Evolutionary conservation across 2,888 invertebrate species (phyloP).

Genomic region (Cinara cedri): DNA sequence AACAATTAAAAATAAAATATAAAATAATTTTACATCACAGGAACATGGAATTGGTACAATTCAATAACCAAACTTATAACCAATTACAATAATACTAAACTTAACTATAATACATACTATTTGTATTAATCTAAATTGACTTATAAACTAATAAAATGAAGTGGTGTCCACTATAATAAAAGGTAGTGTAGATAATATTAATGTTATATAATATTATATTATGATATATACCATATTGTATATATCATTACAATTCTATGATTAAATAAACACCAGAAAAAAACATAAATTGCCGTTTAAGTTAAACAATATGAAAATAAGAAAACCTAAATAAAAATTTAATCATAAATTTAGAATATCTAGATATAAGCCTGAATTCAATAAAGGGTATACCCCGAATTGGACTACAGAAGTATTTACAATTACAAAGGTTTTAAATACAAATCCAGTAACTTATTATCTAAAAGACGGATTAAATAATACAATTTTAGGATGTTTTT

Average conservation of each 20-base stretch:
- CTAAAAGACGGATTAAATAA: not conserved
- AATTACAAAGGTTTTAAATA: slow-evolving; percentile 58
- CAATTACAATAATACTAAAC: slow-evolving; percentile 60
- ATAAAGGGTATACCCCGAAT: slow-evolving; percentile 59
- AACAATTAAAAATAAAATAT: slow-evolving; percentile 61
- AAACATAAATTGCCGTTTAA: not conserved
- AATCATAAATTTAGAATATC: too few species aligned
- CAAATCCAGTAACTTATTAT: slow-evolving; percentile 41
- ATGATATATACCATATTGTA: too few species aligned
- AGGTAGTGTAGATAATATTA: too few species aligned
- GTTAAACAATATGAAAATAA: too few species aligned
- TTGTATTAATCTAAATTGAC: too few species aligned
- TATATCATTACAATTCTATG: slow-evolving; percentile 55
- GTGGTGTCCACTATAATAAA: too few species aligned
- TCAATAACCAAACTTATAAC: slow-evolving; percentile 59
- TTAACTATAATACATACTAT: too few species aligned
- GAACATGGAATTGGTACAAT: slow-evolving; percentile 60
- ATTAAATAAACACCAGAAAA: slow-evolving; percentile 58
- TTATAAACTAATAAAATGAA: too few species aligned
- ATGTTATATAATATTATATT: too few species aligned
- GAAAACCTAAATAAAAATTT: too few species aligned
- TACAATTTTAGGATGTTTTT: not conserved
- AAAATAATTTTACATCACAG: too few species aligned
- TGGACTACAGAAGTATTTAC: slow-evolving; percentile 60
- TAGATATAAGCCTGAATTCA: too few species aligned